phyloP scores from a whole-genome alignment of 1,140 invertebrate genomes.

The Myzus persicae region DNA sequence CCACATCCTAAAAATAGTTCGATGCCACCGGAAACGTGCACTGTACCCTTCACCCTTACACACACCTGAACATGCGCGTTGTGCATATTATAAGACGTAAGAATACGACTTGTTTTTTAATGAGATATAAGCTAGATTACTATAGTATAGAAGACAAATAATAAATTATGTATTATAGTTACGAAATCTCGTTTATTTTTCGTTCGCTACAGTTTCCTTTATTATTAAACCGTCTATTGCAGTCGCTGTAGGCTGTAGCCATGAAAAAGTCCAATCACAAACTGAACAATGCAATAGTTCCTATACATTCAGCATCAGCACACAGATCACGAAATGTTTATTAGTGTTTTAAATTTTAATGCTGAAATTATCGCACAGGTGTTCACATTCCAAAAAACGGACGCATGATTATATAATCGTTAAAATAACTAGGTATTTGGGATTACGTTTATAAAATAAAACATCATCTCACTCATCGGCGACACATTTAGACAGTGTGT shows the following conservation, averaged over 20 bases:
- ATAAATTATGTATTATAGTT: not conserved
- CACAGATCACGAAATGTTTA: not conserved
- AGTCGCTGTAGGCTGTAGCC: not conserved
- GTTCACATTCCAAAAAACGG: not conserved
- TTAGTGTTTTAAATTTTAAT: not conserved
- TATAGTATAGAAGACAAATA: not conserved
- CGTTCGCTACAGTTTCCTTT: not conserved
- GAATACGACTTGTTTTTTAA: not conserved
- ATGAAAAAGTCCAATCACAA: not conserved
- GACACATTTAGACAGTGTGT: not conserved
- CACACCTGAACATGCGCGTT: not conserved
- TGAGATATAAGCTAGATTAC: not conserved
- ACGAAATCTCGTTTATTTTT: conserved; percentile 18
- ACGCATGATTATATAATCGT: not conserved
- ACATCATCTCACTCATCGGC: not conserved
- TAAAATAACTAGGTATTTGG: not conserved
- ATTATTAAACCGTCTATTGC: not conserved
- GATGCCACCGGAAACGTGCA: not conserved
- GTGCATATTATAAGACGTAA: not conserved
- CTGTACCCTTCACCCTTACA: not conserved
- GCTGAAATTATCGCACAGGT: not conserved
- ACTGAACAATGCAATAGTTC: not conserved
- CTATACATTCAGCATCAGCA: not conserved
- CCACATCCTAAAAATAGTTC: too few relatives aligned
- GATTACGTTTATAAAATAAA: not conserved